Base-by-base conservation (phyloP, 2,888 invertebrate species). In the Agrochola macilenta region DNA sequence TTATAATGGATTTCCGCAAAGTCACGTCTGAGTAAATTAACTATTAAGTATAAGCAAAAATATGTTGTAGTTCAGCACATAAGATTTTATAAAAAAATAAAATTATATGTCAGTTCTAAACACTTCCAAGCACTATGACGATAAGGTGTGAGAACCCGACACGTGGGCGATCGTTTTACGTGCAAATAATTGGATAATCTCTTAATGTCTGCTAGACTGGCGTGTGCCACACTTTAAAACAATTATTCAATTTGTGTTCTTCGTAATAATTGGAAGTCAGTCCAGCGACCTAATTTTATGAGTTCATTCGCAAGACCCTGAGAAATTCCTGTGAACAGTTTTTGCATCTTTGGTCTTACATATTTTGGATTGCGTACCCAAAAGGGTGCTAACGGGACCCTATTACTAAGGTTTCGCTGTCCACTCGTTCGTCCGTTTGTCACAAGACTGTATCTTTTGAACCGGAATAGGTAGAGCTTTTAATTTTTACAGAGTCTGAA, bases 101-200 rank as follows among this genome's bases (percentile, higher is more conserved):
- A n/a, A n/a, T 49, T 52, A 7, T 49, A 8, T 7, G 30, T 17
- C 69, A 26, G 0, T 5, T 89, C 86, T 85, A 83, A n/a, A 54
- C 11, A 1, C 39, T 83, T 71, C 30, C 9, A 23, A 75, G 12
- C 5, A 52, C 81, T 82, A 66, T n/a, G 8, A 54, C 73, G 43
- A 75, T 65, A 64, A 86, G 23, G 60, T 81, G 61, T 70, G 64
- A 78, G 79, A 81, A 80, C 72, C 11, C 8, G 11, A 58, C 9
- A 76, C 23, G 89, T 91, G 83, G 90, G 90, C 78, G 80, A 78
- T 73, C 85, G 84, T 84, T 81, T 82, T 61, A 80, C 63, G 69
- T 74, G 57, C 26, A 65, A 81, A 72, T 84, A 90, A 91, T 88
- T 81, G 86, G 46, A 78, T 89, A 88, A 90, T 89, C 39, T 82